A percentile compares a stretch with the other conserved stretches of the same genome.
Conservation (phyloP, 2,888 invertebrate species). For the Caenorhabditis doughertyi region DNA sequence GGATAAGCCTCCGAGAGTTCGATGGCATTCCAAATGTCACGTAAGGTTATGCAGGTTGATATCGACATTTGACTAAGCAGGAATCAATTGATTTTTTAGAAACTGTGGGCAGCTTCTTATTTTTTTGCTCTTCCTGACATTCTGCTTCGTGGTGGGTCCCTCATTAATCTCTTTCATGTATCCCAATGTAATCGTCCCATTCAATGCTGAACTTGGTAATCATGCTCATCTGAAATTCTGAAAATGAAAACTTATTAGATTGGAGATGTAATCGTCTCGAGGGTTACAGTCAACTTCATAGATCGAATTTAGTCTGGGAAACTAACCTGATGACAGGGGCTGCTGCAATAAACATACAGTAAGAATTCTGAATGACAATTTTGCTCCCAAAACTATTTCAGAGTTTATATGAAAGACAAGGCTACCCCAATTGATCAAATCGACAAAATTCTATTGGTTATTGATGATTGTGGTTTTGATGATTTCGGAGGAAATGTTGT, state of each 20-base stretch:
- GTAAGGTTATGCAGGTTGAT: constrained; percentile 23
- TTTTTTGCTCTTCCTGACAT: not conserved
- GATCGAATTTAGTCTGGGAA: not conserved
- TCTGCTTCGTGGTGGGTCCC: constrained; percentile 28
- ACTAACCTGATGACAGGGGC: constrained; percentile 22
- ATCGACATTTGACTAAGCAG: not conserved
- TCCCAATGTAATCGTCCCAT: constrained; percentile 24
- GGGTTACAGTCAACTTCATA: not conserved
- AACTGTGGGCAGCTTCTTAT: not conserved
- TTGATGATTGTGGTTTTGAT: constrained; percentile 39
- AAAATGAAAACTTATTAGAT: constrained; percentile 3
- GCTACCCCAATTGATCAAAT: not conserved
- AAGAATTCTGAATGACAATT: not conserved
- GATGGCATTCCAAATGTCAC: constrained; percentile 24
- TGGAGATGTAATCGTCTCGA: constrained; percentile 20
- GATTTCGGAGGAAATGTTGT: constrained; percentile 17
- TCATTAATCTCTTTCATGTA: constrained; percentile 25
- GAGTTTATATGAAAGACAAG: constrained; percentile 7
- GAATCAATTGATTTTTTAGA: constrained; percentile 4
- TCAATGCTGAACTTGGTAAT: not conserved
- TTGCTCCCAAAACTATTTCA: not conserved
- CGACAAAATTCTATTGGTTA: constrained; percentile 20
- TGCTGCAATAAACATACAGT: constrained; percentile 36
- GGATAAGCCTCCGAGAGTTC: constrained; percentile 25
- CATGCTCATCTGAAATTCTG: not conserved